These are phyloP conservation scores for Oreohelix idahoensis DNA, from an alignment of 1,140 invertebrate species.

Conservation along the genomic window DNA sequence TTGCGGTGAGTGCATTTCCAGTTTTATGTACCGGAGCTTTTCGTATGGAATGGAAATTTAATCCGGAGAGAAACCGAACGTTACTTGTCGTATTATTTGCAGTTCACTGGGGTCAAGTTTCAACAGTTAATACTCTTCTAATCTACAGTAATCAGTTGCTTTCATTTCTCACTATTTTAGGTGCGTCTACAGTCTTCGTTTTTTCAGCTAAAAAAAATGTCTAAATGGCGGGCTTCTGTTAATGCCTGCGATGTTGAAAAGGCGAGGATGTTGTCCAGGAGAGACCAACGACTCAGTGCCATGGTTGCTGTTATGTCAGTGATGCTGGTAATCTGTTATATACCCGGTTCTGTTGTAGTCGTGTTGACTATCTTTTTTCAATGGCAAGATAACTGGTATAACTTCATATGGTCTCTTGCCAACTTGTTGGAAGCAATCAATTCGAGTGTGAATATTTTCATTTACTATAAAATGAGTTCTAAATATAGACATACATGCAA, in stretches of 20 bases:
- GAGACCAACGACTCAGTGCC: neutral
- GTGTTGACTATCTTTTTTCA: neutral
- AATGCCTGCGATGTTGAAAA: too few species aligned
- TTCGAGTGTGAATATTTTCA: neutral
- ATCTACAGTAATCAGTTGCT: neutral
- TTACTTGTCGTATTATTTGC: neutral
- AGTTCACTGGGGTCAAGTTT: neutral
- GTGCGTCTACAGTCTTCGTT: too few species aligned
- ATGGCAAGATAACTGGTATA: too few species aligned
- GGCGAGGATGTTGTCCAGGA: too few species aligned
- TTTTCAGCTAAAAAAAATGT: too few species aligned
- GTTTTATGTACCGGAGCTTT: slow-evolving; percentile 9
- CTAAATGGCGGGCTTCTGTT: too few species aligned
- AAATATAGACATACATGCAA: neutral
- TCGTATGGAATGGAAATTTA: neutral
- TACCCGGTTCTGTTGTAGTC: neutral
- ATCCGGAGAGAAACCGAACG: neutral
- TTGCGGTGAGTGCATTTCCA: neutral
- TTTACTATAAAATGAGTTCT: neutral
- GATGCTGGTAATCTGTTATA: neutral
- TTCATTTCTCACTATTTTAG: neutral
- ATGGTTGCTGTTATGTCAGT: neutral
- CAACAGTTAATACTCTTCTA: neutral
- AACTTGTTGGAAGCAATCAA: neutral
- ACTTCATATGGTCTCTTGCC: neutral